These are phyloP conservation scores for Ectropis crepuscularia DNA, from an alignment of 2,888 invertebrate species.

Conservation along the genomic window DNA sequence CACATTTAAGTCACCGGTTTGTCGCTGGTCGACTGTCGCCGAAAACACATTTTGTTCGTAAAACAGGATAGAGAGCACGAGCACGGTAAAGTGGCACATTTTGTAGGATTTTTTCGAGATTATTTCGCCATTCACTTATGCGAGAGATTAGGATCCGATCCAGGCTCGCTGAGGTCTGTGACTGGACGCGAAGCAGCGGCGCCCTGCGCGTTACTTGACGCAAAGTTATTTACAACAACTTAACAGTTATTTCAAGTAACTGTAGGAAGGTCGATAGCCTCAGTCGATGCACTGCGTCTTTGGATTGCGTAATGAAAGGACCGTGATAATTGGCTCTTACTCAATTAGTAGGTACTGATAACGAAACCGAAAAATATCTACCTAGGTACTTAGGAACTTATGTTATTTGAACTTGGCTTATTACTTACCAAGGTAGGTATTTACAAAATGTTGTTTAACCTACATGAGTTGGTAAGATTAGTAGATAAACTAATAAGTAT, in stretches of 20 bases:
- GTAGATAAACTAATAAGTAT: no score
- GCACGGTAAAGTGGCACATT: constrained; percentile 50
- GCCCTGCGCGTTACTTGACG: constrained; percentile 63
- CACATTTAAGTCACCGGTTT: constrained; percentile 91
- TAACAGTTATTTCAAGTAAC: constrained; percentile 83
- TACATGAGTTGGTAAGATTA: no score
- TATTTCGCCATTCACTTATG: not conserved
- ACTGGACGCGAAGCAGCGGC: constrained; percentile 50
- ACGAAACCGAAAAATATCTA: no score
- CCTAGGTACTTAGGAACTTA: no score
- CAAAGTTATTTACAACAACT: constrained; percentile 80
- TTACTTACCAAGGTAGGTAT: no score
- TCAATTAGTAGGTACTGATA: constrained; percentile 2
- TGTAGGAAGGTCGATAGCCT: constrained; percentile 82
- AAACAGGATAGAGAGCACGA: constrained; percentile 48
- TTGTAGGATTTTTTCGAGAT: constrained; percentile 20
- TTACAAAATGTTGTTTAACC: no score
- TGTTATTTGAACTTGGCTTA: no score
- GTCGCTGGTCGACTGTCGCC: constrained; percentile 87
- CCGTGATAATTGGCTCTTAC: constrained; percentile 56
- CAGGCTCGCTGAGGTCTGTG: constrained; percentile 63
- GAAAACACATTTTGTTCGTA: constrained; percentile 49
- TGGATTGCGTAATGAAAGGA: constrained; percentile 74
- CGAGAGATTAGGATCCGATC: constrained; percentile 52
- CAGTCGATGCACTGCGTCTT: constrained; percentile 69